These are phyloP conservation scores for Protobothrops flavoviridis DNA, from an alignment of 2,113 vertebrate genomes.

Conservation along the genomic window DNA sequence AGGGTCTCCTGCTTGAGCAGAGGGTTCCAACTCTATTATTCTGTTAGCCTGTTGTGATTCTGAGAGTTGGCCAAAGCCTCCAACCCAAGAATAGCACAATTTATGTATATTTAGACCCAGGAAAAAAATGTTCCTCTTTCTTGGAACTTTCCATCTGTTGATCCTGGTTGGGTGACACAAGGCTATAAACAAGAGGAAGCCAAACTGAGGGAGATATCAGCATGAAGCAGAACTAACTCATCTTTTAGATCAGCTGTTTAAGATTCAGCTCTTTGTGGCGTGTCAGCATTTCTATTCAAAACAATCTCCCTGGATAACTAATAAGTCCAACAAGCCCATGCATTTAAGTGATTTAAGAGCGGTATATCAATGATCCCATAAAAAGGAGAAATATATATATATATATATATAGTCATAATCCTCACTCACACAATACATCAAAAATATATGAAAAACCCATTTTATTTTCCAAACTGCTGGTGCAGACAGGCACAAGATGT, in stretches of 20 bases:
- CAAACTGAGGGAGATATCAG: background rate
- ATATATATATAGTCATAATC: background rate
- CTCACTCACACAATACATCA: constrained; percentile 14
- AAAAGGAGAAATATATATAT: background rate
- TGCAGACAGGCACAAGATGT: constrained; percentile 9
- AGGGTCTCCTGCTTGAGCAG: background rate
- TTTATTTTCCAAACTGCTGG: constrained; percentile 28
- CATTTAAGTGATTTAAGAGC: constrained; percentile 27
- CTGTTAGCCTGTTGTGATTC: background rate
- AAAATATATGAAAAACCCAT: constrained; percentile 22
- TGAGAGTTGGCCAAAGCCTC: background rate
- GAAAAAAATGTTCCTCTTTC: background rate
- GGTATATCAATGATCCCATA: background rate
- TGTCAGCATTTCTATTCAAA: background rate
- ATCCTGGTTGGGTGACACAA: background rate
- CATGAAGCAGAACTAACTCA: background rate
- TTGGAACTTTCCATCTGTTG: background rate
- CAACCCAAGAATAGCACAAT: background rate
- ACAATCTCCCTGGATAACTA: background rate
- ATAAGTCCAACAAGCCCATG: background rate
- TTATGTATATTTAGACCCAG: background rate
- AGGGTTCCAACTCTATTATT: background rate
- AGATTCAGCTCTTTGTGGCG: background rate
- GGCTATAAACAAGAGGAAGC: background rate
- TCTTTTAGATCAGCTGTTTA: background rate